A percentile compares a stretch with the other conserved stretches of the same genome.
phyloP scores from a whole-genome alignment of 2,113 vertebrate species.

The Eudyptes chrysolophus region DNA sequence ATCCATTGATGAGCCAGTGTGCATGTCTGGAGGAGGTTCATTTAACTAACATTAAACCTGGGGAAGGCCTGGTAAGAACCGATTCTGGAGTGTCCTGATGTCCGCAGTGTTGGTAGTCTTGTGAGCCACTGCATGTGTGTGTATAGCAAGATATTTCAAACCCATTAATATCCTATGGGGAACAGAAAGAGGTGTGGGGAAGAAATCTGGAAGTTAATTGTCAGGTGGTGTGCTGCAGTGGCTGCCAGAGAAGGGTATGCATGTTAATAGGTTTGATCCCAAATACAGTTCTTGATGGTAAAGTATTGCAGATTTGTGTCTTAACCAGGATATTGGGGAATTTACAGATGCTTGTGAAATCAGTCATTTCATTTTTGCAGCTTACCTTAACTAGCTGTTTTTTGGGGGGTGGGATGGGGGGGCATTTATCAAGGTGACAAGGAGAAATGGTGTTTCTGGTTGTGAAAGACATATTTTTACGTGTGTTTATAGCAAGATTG shows the following conservation, averaged over 20 bases:
- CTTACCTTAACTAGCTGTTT: not conserved
- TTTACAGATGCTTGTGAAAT: not conserved
- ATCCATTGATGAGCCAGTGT: constrained; percentile 82
- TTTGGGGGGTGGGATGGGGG: not conserved
- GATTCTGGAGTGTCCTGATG: not conserved
- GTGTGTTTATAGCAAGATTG: not conserved
- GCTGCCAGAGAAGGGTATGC: not conserved
- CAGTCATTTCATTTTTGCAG: not conserved
- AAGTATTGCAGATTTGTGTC: not conserved
- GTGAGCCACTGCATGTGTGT: not conserved
- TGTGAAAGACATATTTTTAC: not conserved
- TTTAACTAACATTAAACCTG: constrained; percentile 84
- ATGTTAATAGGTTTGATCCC: not conserved
- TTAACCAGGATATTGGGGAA: not conserved
- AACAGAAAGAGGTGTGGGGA: not conserved
- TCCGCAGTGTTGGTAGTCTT: not conserved
- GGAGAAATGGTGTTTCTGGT: not conserved
- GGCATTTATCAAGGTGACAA: too few relatives aligned
- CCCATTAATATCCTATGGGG: not conserved
- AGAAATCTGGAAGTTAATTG: not conserved
- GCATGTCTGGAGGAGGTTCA: constrained; percentile 89
- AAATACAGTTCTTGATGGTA: not conserved
- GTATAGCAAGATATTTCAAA: not conserved
- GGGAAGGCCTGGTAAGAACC: constrained; percentile 90
- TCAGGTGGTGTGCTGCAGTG: not conserved